phyloP scores from a whole-genome alignment of 2,113 vertebrate species.

The Pycnonotus jocosus region DNA sequence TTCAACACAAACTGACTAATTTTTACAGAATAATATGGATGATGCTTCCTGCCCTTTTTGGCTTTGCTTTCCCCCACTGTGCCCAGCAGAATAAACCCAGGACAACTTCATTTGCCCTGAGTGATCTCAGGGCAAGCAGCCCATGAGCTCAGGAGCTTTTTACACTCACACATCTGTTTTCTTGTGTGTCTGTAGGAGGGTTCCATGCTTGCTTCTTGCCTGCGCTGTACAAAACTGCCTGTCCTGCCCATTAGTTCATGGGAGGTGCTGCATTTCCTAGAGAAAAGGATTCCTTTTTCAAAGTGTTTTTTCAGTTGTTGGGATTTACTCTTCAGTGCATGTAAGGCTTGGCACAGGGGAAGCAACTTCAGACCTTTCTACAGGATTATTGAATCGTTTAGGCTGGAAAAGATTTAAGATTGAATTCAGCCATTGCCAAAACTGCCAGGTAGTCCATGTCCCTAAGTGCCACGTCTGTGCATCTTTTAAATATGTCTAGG shows the following conservation, averaged over 20 bases:
- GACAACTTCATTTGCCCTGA: neutral
- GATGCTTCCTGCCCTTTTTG: neutral
- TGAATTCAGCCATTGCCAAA: rapidly evolving
- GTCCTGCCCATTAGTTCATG: neutral
- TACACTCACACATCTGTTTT: neutral
- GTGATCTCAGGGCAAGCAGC: neutral
- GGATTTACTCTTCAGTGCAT: neutral
- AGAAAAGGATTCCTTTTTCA: neutral
- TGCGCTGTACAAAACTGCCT: neutral
- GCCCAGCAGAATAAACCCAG: neutral
- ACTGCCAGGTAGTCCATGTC: neutral
- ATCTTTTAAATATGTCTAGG: neutral
- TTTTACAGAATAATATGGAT: neutral
- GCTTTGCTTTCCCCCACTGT: neutral
- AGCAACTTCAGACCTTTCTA: neutral
- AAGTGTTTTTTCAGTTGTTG: neutral
- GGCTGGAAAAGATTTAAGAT: neutral
- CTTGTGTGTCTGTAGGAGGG: neutral
- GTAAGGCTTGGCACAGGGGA: neutral
- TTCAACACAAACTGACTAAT: neutral
- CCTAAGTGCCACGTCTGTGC: rapidly evolving
- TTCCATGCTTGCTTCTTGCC: neutral
- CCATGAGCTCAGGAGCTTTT: neutral
- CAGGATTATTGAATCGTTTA: neutral
- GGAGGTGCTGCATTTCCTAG: neutral